Base-by-base conservation (phyloP, 2,888 invertebrate species). In the Pheosia gnoma region DNA sequence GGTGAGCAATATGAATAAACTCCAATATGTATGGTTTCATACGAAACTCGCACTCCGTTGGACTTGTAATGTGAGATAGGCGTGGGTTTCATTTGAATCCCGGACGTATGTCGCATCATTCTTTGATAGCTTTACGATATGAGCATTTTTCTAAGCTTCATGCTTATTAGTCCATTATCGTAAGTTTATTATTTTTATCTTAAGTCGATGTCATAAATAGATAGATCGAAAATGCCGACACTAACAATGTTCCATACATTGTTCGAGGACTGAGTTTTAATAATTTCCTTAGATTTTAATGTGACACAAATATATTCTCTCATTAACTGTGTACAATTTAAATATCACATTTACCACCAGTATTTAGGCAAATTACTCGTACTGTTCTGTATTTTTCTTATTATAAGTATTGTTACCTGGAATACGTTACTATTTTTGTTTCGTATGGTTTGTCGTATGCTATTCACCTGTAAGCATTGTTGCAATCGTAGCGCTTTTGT, bases 11-110 rank as follows among this genome's bases (percentile, higher is more conserved):
- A 69, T 73, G 75, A 81, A 82, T 80, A 80, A 80, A 81, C 70
- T 81, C 65, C 62, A 67, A 66, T 80, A 77, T 79, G 79, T 80
- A 82, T 79, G 79, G 76, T 75, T 80, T 78, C 79, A 75, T 71
- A 77, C 72, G 75, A 74, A 79, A 69, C 70, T 70, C 64, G 67
- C 68, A 72, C 70, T 74, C 68, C 58, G 68, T 63, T 71, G 74
- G 71, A 77, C 75, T 81, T 82, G 84, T 79, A 84, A 85, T 80
- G 76, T 79, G 80, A 79, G 82, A 77, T 72, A 74, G 65, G 83
- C 84, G 86, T 85, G 85, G 85, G 83, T 73, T 85, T 81, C 79
- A 84, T 85, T 84, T 84, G 79, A 84, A 82, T 83, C 78, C 72
- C 72, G 68, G 72, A 76, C 78, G 74, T 76, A 71, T 78, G 75